Conservation (phyloP, 2,797 vertebrate species). For the Mormyrus proboscirostris region DNA sequence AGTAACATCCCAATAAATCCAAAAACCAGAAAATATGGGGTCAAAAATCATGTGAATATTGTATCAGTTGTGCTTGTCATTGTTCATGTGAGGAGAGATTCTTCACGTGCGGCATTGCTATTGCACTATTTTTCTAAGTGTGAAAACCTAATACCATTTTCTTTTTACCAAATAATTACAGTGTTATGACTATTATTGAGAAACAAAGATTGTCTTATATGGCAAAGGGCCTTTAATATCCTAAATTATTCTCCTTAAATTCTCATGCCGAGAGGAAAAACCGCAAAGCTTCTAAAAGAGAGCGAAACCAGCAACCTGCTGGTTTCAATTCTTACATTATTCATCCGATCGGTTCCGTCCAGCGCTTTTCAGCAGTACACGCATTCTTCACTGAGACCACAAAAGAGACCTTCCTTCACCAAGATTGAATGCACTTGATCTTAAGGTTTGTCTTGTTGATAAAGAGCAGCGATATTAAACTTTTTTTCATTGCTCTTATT, state of each 20-base stretch:
- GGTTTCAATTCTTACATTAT: not conserved
- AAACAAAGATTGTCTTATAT: not conserved
- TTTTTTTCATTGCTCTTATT: not conserved
- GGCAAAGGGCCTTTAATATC: not conserved
- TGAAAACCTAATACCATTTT: not conserved
- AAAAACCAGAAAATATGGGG: not conserved
- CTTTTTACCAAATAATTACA: not conserved
- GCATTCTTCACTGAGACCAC: not conserved
- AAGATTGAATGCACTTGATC: not conserved
- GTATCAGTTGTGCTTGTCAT: not conserved
- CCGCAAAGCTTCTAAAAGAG: not conserved
- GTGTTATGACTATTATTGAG: not conserved
- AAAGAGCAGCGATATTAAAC: not conserved
- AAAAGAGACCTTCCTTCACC: not conserved
- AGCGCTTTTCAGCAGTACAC: not conserved
- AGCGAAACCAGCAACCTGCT: not conserved
- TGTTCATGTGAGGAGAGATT: not conserved
- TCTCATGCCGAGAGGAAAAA: not conserved
- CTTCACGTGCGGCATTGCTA: not conserved
- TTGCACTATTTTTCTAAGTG: not conserved
- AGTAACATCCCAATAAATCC: not conserved
- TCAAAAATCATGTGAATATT: not conserved
- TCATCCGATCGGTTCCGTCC: not conserved
- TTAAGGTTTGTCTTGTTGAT: not conserved
- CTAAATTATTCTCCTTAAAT: not conserved